Evolutionary conservation across 2,113 vertebrate species (phyloP).

Genomic region (Promerops cafer): DNA sequence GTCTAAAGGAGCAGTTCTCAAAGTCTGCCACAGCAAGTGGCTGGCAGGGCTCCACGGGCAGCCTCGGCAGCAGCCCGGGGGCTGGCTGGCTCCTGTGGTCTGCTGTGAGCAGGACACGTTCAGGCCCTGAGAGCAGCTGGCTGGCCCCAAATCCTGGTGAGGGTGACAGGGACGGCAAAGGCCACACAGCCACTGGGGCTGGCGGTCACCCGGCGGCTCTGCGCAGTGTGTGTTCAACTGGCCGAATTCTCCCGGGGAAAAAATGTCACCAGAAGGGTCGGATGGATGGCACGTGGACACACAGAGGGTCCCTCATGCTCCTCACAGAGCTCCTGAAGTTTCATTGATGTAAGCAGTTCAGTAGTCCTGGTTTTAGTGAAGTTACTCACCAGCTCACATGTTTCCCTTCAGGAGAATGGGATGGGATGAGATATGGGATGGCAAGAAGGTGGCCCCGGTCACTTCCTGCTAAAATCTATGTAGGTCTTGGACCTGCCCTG

Average conservation of each 20-base stretch:
- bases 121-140: neutral
- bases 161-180: neutral
- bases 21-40: neutral
- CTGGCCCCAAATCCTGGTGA: neutral
- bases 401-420: neutral
- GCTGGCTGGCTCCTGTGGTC: neutral
- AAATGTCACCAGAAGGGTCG: neutral
- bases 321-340: neutral
- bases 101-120: neutral
- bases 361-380: neutral
- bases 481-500: neutral
- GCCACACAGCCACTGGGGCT: accelerated
- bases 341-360: neutral
- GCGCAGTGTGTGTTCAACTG: accelerated
- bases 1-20: neutral
- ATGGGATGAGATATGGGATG: neutral
- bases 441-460: neutral
- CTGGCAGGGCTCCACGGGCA: neutral
- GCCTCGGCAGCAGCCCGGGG: neutral
- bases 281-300: accelerated
- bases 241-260: neutral
- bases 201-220: neutral
- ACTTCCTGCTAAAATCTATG: neutral
- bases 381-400: neutral
- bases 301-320: neutral